Evolutionary conservation across 2,113 vertebrate genomes (phyloP).

Genomic region (Dicerorhinus sumatrensis): DNA sequence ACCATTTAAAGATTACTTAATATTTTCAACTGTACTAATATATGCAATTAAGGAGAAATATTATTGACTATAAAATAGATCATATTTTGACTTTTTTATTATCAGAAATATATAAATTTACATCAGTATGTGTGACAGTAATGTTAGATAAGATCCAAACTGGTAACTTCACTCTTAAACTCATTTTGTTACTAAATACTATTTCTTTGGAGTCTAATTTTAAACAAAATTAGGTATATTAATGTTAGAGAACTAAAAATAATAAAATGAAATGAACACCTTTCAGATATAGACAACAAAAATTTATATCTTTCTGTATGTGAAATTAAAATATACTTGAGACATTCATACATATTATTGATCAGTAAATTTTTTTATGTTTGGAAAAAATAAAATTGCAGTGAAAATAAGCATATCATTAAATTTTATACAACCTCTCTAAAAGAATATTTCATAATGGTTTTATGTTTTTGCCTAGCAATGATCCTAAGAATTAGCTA

Average conservation of each 20-base stretch:
- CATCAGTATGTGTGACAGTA: background rate
- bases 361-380: background rate
- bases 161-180: background rate
- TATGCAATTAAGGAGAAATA: background rate
- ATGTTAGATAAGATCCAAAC: background rate
- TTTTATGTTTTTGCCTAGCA: background rate
- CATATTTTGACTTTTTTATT: background rate
- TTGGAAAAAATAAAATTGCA: background rate
- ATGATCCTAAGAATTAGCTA: conserved; percentile 38
- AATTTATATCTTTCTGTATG: background rate
- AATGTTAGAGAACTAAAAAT: background rate
- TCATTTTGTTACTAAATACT: background rate
- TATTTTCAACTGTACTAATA: background rate
- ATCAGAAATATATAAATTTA: background rate
- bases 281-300: conserved; percentile 5
- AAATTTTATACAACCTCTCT: background rate
- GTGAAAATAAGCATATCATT: conserved; percentile 14
- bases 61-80: background rate
- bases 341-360: background rate
- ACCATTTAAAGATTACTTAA: background rate
- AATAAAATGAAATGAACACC: background rate
- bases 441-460: background rate
- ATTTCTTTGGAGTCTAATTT: background rate
- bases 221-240: background rate
- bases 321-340: conserved; percentile 12